These are phyloP conservation scores for Ceratosolen fusciceps DNA, from an alignment of 1,140 invertebrate species.

Conservation along the genomic window DNA sequence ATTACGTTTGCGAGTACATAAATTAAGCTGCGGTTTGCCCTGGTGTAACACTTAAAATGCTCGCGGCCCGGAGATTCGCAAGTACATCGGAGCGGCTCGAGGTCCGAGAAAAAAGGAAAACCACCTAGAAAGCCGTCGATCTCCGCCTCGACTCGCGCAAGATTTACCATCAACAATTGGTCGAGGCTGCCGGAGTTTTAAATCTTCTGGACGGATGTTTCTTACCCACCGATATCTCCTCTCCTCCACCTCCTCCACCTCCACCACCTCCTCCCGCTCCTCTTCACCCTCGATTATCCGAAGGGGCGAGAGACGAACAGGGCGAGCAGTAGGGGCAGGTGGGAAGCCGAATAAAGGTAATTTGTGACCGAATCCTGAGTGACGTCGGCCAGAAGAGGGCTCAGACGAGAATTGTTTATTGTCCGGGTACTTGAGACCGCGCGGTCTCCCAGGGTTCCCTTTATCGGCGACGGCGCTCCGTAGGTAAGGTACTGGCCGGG, in stretches of 20 bases:
- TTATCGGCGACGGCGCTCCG: too few relatives aligned
- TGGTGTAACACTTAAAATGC: neutral
- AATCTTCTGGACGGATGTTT: too few relatives aligned
- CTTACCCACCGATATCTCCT: too few relatives aligned
- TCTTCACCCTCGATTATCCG: too few relatives aligned
- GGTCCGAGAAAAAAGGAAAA: too few relatives aligned
- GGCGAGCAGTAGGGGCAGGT: too few relatives aligned
- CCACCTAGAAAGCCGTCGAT: neutral
- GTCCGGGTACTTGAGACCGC: neutral
- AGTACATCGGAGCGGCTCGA: too few relatives aligned
- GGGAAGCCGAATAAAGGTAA: neutral
- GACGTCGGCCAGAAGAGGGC: neutral
- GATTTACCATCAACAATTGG: neutral
- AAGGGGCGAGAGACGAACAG: too few relatives aligned
- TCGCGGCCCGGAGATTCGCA: neutral
- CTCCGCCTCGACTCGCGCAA: neutral
- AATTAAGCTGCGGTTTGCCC: neutral
- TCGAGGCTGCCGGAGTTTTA: too few relatives aligned
- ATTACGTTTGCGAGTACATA: neutral
- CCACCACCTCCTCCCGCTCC: too few relatives aligned
- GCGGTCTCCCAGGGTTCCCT: slow-evolving; percentile 26
- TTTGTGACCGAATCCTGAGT: slow-evolving; percentile 2
- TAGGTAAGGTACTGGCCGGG: too few relatives aligned
- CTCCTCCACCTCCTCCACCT: too few relatives aligned
- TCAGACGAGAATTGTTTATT: neutral